Conservation (phyloP, 1,140 invertebrate genomes). For the Tachypleus tridentatus region DNA sequence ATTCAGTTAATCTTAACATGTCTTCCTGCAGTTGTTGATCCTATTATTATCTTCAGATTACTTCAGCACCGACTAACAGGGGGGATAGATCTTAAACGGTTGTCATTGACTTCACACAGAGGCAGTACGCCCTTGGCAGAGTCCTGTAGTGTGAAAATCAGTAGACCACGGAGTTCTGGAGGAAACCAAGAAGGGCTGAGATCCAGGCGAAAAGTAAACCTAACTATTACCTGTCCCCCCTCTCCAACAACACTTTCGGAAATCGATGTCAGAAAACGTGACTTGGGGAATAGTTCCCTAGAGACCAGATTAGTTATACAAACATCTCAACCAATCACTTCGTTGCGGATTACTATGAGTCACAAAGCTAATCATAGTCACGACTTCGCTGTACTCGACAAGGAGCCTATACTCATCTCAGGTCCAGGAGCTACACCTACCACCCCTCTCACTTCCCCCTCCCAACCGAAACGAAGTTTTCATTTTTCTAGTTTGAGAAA, state of each 20-base stretch:
- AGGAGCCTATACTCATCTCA: neutral
- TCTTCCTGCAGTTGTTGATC: constrained; percentile 43
- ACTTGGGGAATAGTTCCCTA: neutral
- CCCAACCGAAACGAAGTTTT: constrained; percentile 11
- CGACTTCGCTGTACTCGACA: neutral
- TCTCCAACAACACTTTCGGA: constrained; percentile 5
- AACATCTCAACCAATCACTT: neutral
- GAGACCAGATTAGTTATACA: neutral
- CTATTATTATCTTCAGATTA: constrained; percentile 45
- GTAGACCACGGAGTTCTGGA: constrained; percentile 29
- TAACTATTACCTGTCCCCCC: constrained; percentile 14
- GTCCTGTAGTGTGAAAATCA: constrained; percentile 1
- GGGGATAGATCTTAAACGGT: neutral
- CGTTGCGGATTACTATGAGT: neutral
- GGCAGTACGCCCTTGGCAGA: constrained; percentile 6
- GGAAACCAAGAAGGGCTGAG: constrained; percentile 17
- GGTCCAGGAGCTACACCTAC: neutral
- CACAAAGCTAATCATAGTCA: too few species aligned
- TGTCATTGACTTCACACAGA: constrained; percentile 2
- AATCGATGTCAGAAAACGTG: constrained; percentile 1
- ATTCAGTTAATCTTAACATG: constrained; percentile 28
- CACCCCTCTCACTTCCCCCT: neutral
- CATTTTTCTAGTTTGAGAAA: constrained; percentile 25
- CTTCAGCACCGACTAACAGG: constrained; percentile 44
- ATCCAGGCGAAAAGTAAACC: constrained; percentile 10